Evolutionary conservation across 2,888 invertebrate species (phyloP), one percentile per base, ranked within the genome.

Genomic region (Chirona hameri): DNA sequence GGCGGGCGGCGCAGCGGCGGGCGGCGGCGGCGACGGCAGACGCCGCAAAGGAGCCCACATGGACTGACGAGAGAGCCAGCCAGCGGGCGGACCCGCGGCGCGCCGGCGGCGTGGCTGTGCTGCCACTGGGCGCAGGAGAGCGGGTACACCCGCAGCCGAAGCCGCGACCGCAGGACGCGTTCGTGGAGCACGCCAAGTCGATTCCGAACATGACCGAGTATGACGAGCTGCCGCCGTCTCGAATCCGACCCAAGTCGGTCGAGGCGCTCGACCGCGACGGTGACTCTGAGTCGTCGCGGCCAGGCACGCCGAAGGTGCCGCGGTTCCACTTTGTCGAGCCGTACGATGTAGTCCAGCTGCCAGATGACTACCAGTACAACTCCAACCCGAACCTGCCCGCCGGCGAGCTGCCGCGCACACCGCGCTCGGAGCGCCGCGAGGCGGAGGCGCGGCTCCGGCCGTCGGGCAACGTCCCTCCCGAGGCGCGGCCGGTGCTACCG

Each of bases 321-420:
- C 76, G 21, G 21, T 76, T 76, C 76, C 76, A 76, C 39, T 76
- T 76, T 24, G 76, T 76, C 76, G 76, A 76, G 76, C 76, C 76
- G 7, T 76, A 76, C 76, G 76, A 76, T 39, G 76, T 76, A 10
- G 46, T 76, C 21, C 76, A 76, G 76, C 76, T 76, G 46, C 76
- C 76, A 1, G 46, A 76, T 24, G 76, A 76, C 46, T 76, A 76
- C 46, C 76, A 76, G 76, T 76, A 76, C 80, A 80, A 80, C 52
- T 80, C 80, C 9, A 48, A 29, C 52, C 52, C 80, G 27, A 55
- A 80, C 52, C 27, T 80, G 80, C 52, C 80, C 14, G 80, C 27
- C 52, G 14, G 5, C 0, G 79, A 48, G 72, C 18, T 29, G 31
- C 72, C 27, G 72, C 31, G 76, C 76, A 9, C 52, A 15, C 27